Conservation (phyloP, 1,140 invertebrate genomes). For the Homalodisca vitripennis region DNA sequence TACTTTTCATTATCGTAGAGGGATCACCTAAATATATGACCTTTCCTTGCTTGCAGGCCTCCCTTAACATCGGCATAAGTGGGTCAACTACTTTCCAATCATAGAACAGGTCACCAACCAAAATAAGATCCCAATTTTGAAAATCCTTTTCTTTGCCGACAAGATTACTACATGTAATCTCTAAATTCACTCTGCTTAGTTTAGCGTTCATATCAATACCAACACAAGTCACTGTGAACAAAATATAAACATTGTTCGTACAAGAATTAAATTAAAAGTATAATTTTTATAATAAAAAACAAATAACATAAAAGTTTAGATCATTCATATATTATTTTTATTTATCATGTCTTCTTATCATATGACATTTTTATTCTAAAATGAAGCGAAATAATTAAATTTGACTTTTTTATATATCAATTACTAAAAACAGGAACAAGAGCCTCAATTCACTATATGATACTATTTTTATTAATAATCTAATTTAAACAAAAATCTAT, state of each 20-base stretch:
- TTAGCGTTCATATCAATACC: slow-evolving; percentile 4
- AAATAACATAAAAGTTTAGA: neutral
- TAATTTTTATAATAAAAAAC: neutral
- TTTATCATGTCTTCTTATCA: neutral
- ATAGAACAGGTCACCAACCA: slow-evolving; percentile 5
- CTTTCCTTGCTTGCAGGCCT: neutral
- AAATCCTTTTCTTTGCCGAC: neutral
- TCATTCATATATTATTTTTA: neutral
- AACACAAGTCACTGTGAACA: slow-evolving; percentile 24
- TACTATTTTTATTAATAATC: too few relatives aligned
- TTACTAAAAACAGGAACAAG: too few relatives aligned
- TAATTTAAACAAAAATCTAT: too few relatives aligned
- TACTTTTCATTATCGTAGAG: neutral
- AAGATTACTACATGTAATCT: slow-evolving; percentile 11
- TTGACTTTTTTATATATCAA: neutral
- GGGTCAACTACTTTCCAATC: neutral
- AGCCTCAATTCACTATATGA: too few relatives aligned
- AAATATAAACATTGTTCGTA: neutral
- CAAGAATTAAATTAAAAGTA: neutral
- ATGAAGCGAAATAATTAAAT: neutral
- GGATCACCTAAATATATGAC: neutral
- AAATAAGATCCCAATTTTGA: slow-evolving; percentile 17
- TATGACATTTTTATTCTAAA: neutral
- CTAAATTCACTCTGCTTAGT: neutral
- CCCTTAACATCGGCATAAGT: neutral